phyloP scores from a whole-genome alignment of 2,797 vertebrate species.

The Sebastes reedi region DNA sequence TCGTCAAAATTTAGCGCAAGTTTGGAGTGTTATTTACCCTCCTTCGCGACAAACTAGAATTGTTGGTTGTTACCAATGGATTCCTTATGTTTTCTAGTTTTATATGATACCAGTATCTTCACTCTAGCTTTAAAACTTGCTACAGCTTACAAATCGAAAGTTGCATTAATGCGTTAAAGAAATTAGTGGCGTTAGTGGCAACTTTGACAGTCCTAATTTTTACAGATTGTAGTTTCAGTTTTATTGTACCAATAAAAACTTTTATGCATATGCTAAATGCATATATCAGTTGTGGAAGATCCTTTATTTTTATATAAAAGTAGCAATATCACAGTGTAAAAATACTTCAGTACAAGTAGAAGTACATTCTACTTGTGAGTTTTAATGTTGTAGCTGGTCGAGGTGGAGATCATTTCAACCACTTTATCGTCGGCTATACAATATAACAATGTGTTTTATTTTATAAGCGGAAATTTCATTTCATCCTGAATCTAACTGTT shows the following conservation, averaged over 20 bases:
- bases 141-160: no score
- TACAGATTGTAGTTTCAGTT: not conserved
- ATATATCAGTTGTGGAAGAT: not conserved
- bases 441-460: not conserved
- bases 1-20: no score
- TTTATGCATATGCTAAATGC: not conserved
- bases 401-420: not conserved
- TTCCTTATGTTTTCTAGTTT: no score
- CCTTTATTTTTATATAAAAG: no score
- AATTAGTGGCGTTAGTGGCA: no score
- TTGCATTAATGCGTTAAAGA: no score
- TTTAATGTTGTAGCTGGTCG: not conserved
- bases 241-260: not conserved
- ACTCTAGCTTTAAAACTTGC: no score
- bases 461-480: not conserved
- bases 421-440: not conserved
- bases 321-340: not conserved
- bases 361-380: not conserved
- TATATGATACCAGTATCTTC: no score
- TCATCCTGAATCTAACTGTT: not conserved
- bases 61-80: no score
- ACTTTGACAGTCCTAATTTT: no score
- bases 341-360: not conserved
- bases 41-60: no score
- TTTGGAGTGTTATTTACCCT: no score